Conservation (phyloP, 2,113 vertebrate genomes). For the Bos indicus region DNA sequence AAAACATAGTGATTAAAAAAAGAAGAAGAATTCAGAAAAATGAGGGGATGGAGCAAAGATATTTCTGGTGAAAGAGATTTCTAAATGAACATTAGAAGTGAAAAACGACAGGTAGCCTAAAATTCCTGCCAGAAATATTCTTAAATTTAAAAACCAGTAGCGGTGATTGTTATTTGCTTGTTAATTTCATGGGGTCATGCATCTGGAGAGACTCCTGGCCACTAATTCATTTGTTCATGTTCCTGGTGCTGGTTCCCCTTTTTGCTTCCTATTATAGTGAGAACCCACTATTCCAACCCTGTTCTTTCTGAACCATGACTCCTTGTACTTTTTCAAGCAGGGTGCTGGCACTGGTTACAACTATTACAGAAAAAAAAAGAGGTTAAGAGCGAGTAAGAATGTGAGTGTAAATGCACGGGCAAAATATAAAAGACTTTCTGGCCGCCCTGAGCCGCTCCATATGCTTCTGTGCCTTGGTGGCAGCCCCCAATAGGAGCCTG, state of each 20-base stretch:
- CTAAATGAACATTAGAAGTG: background rate
- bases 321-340: background rate
- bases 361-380: background rate
- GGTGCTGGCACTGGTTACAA: background rate
- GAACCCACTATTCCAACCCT: background rate
- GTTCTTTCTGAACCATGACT: background rate
- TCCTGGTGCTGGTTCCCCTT: background rate
- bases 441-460: conserved; percentile 76
- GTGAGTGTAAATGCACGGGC: background rate
- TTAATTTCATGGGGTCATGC: background rate
- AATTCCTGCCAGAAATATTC: background rate
- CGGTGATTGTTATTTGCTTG: background rate
- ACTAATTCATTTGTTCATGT: background rate
- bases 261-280: background rate
- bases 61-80: background rate
- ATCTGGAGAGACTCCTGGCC: background rate
- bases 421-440: conserved; percentile 62
- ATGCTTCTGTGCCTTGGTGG: conserved; percentile 73
- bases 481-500: conserved; percentile 44
- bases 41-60: background rate
- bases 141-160: background rate
- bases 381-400: conserved; percentile 52
- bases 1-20: background rate
- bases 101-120: background rate
- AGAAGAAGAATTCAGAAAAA: background rate